phyloP scores from a whole-genome alignment of 2,888 invertebrate species.

The Agapetus fuscipes region DNA sequence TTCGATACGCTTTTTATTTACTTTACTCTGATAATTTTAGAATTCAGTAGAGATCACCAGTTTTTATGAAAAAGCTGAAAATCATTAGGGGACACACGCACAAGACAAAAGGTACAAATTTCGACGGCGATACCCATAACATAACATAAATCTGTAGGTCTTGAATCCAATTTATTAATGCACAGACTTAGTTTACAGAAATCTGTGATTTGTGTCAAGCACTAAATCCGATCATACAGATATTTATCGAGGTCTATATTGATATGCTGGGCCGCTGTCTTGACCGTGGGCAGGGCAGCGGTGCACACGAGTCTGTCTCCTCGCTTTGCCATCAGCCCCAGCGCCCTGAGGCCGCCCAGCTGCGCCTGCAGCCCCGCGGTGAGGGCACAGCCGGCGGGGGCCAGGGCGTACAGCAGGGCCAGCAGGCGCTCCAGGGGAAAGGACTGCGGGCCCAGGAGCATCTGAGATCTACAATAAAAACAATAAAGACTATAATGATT shows the following conservation, averaged over 20 bases:
- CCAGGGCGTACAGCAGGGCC: slow-evolving; percentile 83
- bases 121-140: too few relatives aligned
- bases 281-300: slow-evolving; percentile 71
- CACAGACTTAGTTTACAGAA: too few relatives aligned
- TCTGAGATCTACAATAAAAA: slow-evolving; percentile 25
- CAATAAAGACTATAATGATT: too few relatives aligned
- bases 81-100: too few relatives aligned
- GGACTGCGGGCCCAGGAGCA: slow-evolving; percentile 69
- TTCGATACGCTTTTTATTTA: too few relatives aligned
- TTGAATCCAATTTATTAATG: too few relatives aligned
- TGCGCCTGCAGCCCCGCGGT: slow-evolving; percentile 82
- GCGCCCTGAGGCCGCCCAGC: slow-evolving; percentile 76
- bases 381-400: slow-evolving; percentile 74
- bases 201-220: too few relatives aligned
- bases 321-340: slow-evolving; percentile 56
- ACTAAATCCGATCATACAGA: slow-evolving; percentile 61
- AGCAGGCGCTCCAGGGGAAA: slow-evolving; percentile 74
- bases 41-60: too few relatives aligned
- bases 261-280: slow-evolving; percentile 65
- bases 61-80: too few relatives aligned
- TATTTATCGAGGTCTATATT: slow-evolving; percentile 69
- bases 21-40: too few relatives aligned
- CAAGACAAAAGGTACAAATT: too few relatives aligned
- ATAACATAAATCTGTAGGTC: too few relatives aligned
- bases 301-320: slow-evolving; percentile 76